These are phyloP conservation scores for Nowickia ferox DNA, from an alignment of 2,888 invertebrate species.

Conservation along the genomic window DNA sequence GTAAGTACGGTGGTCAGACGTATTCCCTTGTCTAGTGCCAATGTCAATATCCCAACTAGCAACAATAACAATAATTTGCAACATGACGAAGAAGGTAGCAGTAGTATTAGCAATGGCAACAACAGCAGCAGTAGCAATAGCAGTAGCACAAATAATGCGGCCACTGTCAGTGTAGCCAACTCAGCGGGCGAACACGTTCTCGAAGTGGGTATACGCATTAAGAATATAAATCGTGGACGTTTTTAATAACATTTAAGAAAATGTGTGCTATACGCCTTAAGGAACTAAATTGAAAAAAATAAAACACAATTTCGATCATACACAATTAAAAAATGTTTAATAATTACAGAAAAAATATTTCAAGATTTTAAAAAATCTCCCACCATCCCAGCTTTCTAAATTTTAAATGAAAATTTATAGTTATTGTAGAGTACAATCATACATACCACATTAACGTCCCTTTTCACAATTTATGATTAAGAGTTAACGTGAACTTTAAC, in stretches of 20 bases:
- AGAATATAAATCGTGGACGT: slow-evolving; percentile 81
- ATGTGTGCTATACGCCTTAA: not conserved
- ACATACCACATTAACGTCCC: not conserved
- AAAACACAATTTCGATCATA: slow-evolving; percentile 19
- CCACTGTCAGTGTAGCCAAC: slow-evolving; percentile 72
- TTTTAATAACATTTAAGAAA: slow-evolving; percentile 73
- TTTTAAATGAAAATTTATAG: slow-evolving; percentile 29
- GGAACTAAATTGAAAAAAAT: slow-evolving; percentile 31
- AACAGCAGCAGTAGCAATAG: slow-evolving; percentile 66
- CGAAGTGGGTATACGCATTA: slow-evolving; percentile 82
- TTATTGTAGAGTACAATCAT: slow-evolving; percentile 52
- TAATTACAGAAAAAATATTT: slow-evolving; percentile 5
- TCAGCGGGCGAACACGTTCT: slow-evolving; percentile 80
- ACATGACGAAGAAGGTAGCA: slow-evolving; percentile 74
- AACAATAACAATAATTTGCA: slow-evolving; percentile 73
- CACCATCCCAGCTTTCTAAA: slow-evolving; percentile 45
- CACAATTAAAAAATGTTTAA: slow-evolving; percentile 12
- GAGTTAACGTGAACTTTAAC: too few species aligned
- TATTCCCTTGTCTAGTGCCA: slow-evolving; percentile 75
- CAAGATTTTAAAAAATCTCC: not conserved
- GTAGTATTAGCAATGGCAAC: slow-evolving; percentile 69
- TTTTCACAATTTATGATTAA: too few species aligned
- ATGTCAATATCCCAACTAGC: slow-evolving; percentile 75
- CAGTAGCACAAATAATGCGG: slow-evolving; percentile 58
- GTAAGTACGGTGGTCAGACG: slow-evolving; percentile 69